Base-by-base conservation (phyloP, 2,797 vertebrate species). In the Acanthurus lineatus region DNA sequence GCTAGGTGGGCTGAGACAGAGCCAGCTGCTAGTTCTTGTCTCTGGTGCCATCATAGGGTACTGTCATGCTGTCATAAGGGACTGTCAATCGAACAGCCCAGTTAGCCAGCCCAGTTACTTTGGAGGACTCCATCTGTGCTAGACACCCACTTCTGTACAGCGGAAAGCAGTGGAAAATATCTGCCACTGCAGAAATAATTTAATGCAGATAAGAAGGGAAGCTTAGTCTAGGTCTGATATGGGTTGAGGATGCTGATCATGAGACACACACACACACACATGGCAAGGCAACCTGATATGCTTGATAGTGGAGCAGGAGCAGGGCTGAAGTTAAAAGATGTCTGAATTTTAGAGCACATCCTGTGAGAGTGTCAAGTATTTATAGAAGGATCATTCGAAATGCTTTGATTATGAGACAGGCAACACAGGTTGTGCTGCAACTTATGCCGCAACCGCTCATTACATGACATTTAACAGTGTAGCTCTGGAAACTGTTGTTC, bases 21-120 rank as follows among this genome's bases (percentile, higher is more conserved):
- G 80, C 81, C 89, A 92, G 88, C 86, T 92, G 91, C 85, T 81
- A 52, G 79, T 65, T 79, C 83, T 81, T 17, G 82, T 85, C 79
- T 81, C 74, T 67, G 82, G 61, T 78, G 85, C 62, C 62, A 77
- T 83, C 84, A 77, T 62, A 66, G 69, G 84, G 85, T 82, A 81
- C 71, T 73, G 81, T 83, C 85, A 88, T 76, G 85, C 62, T 60
- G 76, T 83, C 84, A 77, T 62, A 64, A 71, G 84, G 85, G 84
- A 81, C 71, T 73, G 81, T 83, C 85, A 88, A 73, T 82, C 74
- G 70, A 85, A 79, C 75, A 71, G 81, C 66, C 72, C 16, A 35
- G 78, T 78, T 42, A 42, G 11, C 40, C 75, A 71, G 81, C 64
- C 72, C 16, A 25, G 77, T 78, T 84, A 82, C 74, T 74, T 57